Evolutionary conservation across 2,113 vertebrate species (phyloP).

Genomic region (Misgurnus mizolepis): DNA sequence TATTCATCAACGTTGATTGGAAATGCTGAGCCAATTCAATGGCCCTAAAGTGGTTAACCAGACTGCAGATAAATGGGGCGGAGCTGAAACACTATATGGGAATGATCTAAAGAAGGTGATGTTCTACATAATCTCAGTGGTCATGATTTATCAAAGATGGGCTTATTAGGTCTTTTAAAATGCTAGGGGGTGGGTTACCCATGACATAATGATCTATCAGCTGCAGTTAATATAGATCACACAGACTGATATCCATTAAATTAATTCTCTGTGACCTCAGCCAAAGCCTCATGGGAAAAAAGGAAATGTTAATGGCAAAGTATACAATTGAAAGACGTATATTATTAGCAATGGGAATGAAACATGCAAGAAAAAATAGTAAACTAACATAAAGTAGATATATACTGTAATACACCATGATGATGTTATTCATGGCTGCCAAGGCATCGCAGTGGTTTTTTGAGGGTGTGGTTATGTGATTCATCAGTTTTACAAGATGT

Average conservation of each 20-base stretch:
- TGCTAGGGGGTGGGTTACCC: neutral
- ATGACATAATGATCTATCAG: neutral
- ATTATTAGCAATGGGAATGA: neutral
- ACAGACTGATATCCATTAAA: neutral
- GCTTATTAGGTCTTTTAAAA: neutral
- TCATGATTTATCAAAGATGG: neutral
- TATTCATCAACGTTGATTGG: constrained; percentile 68
- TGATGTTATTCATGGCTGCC: too few species aligned
- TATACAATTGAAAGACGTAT: neutral
- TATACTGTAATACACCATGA: too few species aligned
- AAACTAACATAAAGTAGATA: too few species aligned
- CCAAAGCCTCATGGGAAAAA: neutral
- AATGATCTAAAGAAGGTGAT: neutral
- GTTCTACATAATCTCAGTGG: neutral
- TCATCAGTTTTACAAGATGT: too few species aligned
- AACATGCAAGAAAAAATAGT: too few species aligned
- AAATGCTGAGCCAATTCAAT: constrained; percentile 62
- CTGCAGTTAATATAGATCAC: neutral
- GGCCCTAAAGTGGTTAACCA: constrained; percentile 61
- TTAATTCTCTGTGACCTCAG: neutral
- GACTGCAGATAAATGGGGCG: constrained; percentile 58
- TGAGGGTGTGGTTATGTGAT: too few species aligned
- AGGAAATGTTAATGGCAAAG: neutral
- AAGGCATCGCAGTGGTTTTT: too few species aligned
- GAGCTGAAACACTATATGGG: constrained; percentile 19